Conservation (phyloP, 2,888 invertebrate genomes). For the Meta bourneti region DNA sequence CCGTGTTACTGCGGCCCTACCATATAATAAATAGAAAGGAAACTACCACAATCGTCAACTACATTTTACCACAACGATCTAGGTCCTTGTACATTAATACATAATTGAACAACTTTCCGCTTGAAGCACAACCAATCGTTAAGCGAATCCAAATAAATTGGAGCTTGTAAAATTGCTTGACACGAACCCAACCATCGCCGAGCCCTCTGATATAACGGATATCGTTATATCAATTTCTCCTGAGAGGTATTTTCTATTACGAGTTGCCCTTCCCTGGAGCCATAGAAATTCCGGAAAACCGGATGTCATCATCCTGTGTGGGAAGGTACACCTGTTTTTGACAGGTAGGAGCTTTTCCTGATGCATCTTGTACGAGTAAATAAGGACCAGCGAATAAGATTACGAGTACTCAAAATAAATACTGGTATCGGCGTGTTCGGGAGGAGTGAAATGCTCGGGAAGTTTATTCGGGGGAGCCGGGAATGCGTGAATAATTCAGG, state of each 20-base stretch:
- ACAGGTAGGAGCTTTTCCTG: constrained; percentile 62
- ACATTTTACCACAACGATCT: too few species aligned
- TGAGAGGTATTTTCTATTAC: constrained; percentile 51
- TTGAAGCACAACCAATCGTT: neutral
- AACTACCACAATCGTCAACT: too few species aligned
- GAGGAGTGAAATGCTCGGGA: neutral
- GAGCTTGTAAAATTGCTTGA: neutral
- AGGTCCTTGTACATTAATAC: neutral
- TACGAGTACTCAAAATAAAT: constrained; percentile 37
- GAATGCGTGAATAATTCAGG: constrained; percentile 52
- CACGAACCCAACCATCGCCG: constrained; percentile 21
- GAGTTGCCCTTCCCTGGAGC: neutral
- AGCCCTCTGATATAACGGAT: constrained; percentile 29
- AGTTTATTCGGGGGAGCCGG: constrained; percentile 14
- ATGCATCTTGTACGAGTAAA: constrained; percentile 9
- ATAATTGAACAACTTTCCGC: neutral
- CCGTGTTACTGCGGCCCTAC: too few species aligned
- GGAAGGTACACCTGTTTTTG: constrained; percentile 55
- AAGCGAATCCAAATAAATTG: constrained; percentile 19
- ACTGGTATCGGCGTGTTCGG: constrained; percentile 10
- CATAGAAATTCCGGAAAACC: constrained; percentile 38
- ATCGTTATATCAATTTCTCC: constrained; percentile 42
- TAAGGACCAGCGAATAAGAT: constrained; percentile 3
- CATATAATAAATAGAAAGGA: too few species aligned
- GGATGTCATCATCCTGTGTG: constrained; percentile 61